Conservation (phyloP, 2,113 vertebrate species). For the Pongo abelii region DNA sequence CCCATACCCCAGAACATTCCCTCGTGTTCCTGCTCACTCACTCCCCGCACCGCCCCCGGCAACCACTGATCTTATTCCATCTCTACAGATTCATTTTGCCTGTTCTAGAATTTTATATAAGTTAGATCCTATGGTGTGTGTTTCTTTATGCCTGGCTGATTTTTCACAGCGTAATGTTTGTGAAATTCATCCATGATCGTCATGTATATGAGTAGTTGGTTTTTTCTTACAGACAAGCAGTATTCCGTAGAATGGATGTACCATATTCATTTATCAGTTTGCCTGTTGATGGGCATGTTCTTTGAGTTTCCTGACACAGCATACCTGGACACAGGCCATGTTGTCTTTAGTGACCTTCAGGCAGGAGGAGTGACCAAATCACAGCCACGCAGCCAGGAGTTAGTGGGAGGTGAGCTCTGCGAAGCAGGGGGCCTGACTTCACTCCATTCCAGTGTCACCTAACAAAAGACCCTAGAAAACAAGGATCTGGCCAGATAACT, state of each 20-base stretch:
- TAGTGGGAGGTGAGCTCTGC: fast-evolving
- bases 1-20: not conserved
- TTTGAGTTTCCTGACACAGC: not conserved
- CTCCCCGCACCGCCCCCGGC: not conserved
- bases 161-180: not conserved
- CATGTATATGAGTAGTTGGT: not conserved
- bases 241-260: fast-evolving
- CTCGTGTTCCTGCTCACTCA: not conserved
- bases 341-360: not conserved
- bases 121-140: not conserved
- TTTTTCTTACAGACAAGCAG: not conserved
- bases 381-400: too few relatives aligned
- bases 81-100: not conserved
- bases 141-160: not conserved
- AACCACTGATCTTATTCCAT: not conserved
- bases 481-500: not conserved
- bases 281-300: not conserved
- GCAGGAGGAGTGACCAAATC: not conserved
- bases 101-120: not conserved
- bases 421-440: not conserved
- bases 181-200: not conserved
- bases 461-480: not conserved
- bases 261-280: too few relatives aligned
- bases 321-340: not conserved
- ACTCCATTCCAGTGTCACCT: not conserved